These are phyloP conservation scores for Blastomussa wellsi DNA, from an alignment of 92 coral and sea anemone genomes.

Conservation along the genomic window DNA sequence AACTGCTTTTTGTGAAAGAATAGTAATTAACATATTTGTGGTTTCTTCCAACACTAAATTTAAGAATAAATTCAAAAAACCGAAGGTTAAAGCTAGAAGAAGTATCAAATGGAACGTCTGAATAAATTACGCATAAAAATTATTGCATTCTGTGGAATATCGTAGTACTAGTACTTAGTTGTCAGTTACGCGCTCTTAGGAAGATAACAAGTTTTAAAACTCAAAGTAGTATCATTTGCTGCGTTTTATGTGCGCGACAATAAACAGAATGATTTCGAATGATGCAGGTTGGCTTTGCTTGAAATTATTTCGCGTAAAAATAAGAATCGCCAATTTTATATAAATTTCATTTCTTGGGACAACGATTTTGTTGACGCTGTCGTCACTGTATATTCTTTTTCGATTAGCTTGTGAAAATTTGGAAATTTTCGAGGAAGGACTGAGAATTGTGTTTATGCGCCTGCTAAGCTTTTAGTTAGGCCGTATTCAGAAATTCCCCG, in stretches of 20 bases:
- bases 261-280: neutral
- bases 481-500: conserved; percentile 5
- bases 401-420: neutral
- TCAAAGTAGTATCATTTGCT: neutral
- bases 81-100: neutral
- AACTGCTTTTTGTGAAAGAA: neutral
- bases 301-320: neutral
- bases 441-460: neutral
- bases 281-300: neutral
- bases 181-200: neutral
- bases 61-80: neutral
- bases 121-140: neutral
- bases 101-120: neutral
- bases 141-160: neutral
- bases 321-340: neutral
- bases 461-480: conserved; percentile 26
- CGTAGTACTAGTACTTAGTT: neutral
- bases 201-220: neutral
- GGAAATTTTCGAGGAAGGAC: neutral
- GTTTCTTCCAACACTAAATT: neutral
- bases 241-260: neutral
- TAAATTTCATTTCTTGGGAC: too few relatives aligned
- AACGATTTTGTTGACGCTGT: neutral
- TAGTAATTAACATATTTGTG: conserved; percentile 16
- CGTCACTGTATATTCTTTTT: too few relatives aligned